Conservation (phyloP, 2,113 vertebrate species). For the human (Homo sapiens) region GRCh38 chr3:120954001-120954500, state of each 20-base stretch:
- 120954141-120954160: not conserved
- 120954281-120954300: slow-evolving; percentile 2
- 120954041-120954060: slow-evolving; percentile 3
- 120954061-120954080: not conserved
- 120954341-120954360: not conserved
- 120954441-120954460: not conserved
- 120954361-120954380: not conserved
- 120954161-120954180: not conserved
- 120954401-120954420: not conserved
- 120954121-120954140: not conserved
- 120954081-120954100: not conserved
- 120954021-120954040: not conserved
- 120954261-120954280: not conserved
- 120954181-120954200: not conserved
- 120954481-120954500: slow-evolving; percentile 26
- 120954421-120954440: not conserved
- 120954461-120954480: not conserved
- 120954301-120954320: not conserved
- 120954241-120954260: not conserved
- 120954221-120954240: not conserved
- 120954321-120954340: not conserved
- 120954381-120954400: not conserved
- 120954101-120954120: not conserved
- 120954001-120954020: not conserved
- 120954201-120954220: not conserved